These are phyloP conservation scores for Phataginus tetradactyla DNA, from an alignment of 2,797 vertebrate genomes.

Conservation along the genomic window DNA sequence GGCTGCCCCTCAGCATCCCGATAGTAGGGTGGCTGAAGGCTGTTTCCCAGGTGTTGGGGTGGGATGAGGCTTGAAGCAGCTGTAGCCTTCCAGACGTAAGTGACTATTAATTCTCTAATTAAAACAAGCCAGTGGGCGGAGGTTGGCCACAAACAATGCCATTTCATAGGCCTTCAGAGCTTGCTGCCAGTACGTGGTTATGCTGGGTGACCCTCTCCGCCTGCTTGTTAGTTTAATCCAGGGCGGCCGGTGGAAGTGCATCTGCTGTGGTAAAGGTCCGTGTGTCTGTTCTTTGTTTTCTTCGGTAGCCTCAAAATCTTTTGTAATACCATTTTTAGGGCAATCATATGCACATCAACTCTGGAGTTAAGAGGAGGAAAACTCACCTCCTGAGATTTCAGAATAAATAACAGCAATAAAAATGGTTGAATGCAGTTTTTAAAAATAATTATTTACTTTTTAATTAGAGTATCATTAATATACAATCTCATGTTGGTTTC, in stretches of 20 bases:
- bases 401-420: not conserved
- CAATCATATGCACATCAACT: not conserved
- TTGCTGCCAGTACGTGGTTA: not conserved
- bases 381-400: not conserved
- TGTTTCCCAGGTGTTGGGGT: not conserved
- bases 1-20: not conserved
- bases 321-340: not conserved
- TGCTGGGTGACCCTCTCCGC: not conserved
- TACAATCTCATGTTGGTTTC: too few species aligned
- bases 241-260: not conserved
- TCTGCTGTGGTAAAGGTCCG: not conserved
- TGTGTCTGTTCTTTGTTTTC: not conserved
- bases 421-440: too few species aligned
- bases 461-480: too few species aligned
- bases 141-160: not conserved
- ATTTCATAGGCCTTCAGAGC: not conserved
- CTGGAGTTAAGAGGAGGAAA: not conserved
- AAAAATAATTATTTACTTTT: too few species aligned
- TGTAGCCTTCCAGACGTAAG: not conserved
- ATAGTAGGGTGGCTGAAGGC: not conserved
- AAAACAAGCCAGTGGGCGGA: not conserved
- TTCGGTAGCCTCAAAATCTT: not conserved
- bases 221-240: not conserved
- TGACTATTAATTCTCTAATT: not conserved
- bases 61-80: not conserved